phyloP scores from a whole-genome alignment of 37 sponge, comb jelly and placozoan genomes.

The Chondrosia reniformis region DNA sequence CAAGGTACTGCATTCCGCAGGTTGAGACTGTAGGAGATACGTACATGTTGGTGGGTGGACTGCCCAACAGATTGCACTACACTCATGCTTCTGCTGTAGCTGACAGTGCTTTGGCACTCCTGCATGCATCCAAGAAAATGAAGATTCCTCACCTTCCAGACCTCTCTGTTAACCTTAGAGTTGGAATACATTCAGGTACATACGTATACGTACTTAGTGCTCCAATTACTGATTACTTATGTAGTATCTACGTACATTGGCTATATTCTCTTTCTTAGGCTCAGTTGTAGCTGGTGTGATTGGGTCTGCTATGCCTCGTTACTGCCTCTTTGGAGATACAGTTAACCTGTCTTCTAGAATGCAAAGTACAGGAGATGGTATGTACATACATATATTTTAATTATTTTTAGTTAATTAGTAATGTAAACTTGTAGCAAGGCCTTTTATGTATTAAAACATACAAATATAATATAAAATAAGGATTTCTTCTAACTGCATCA shows the following conservation, averaged over 20 bases:
- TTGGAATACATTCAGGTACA: conserved; percentile 12
- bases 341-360: conserved; percentile 6
- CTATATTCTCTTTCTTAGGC: not conserved
- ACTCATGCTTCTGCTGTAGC: conserved; percentile 4
- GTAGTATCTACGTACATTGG: not conserved
- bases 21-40: conserved; percentile 14
- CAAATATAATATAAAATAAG: no score
- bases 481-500: no score
- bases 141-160: conserved; percentile 10
- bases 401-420: not conserved
- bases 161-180: not conserved
- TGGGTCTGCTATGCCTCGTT: conserved; percentile 12
- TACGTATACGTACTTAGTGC: not conserved
- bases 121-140: not conserved
- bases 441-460: no score
- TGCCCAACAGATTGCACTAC: conserved; percentile 2
- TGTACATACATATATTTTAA: not conserved
- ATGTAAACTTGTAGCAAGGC: no score
- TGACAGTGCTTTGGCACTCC: conserved; percentile 1
- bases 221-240: no score
- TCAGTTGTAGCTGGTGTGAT: conserved; percentile 10
- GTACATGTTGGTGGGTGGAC: conserved; percentile 8
- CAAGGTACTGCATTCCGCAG: not conserved
- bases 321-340: conserved; percentile 16
- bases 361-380: conserved; percentile 14